A percentile compares a stretch with the other conserved stretches of the same genome.
These are phyloP conservation scores for Scaptomyza hsui DNA, from an alignment of 1,140 invertebrate genomes.

Conservation along the genomic window DNA sequence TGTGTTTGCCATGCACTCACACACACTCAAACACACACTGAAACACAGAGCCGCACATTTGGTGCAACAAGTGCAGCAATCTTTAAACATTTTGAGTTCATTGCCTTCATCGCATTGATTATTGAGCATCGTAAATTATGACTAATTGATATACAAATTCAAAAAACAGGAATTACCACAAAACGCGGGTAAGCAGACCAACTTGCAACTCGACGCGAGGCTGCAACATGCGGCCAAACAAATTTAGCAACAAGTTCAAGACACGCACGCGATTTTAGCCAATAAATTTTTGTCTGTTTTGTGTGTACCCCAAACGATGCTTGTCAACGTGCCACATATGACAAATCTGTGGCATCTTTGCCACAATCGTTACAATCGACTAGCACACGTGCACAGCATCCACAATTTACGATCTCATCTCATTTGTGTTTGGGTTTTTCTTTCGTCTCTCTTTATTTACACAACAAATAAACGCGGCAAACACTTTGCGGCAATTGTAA, in stretches of 20 bases:
- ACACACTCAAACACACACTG: constrained; percentile 38
- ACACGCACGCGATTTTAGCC: constrained; percentile 62
- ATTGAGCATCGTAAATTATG: constrained; percentile 73
- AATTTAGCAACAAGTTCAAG: constrained; percentile 23
- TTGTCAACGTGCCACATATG: constrained; percentile 54
- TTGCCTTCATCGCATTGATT: constrained; percentile 67
- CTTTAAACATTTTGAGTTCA: constrained; percentile 44
- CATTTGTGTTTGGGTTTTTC: constrained; percentile 26
- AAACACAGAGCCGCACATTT: constrained; percentile 25
- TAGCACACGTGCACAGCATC: constrained; percentile 71
- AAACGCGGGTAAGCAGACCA: constrained; percentile 9
- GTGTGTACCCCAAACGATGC: constrained; percentile 4
- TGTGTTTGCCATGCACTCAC: constrained; percentile 58
- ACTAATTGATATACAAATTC: constrained; percentile 80
- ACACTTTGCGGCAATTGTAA: constrained; percentile 75
- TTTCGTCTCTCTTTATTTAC: constrained; percentile 44
- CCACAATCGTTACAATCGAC: constrained; percentile 2
- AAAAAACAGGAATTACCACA: constrained; percentile 36
- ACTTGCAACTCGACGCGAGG: constrained; percentile 24
- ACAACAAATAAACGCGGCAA: constrained; percentile 57
- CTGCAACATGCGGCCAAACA: constrained; percentile 16
- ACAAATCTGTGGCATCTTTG: constrained; percentile 41
- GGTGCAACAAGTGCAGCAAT: constrained; percentile 70
- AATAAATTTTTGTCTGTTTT: constrained; percentile 35
- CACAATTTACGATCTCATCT: constrained; percentile 41